A percentile compares a stretch with the other conserved stretches of the same genome.
Conservation (phyloP, 2,888 invertebrate species). For the Drosophila kambysellisi region DNA sequence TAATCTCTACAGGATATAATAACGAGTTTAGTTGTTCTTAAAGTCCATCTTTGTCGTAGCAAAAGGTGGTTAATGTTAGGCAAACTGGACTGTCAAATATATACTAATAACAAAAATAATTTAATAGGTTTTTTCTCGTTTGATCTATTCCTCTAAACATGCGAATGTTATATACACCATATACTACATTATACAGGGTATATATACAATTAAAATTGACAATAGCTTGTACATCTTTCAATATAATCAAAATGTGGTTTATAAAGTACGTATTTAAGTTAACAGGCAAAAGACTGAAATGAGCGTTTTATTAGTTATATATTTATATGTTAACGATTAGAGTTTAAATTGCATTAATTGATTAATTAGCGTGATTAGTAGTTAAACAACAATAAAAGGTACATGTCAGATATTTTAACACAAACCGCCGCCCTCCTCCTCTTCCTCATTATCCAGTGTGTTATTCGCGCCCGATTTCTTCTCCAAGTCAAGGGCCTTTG, state of each 20-base stretch:
- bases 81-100: background rate
- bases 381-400: conserved; percentile 40
- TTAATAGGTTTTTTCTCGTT: background rate
- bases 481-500: conserved; percentile 72
- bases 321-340: conserved; percentile 42
- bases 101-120: background rate
- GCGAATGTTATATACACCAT: background rate
- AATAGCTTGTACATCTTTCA: background rate
- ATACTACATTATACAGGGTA: background rate
- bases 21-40: background rate
- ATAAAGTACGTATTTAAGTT: background rate
- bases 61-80: background rate
- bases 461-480: conserved; percentile 40
- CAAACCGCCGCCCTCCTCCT: conserved; percentile 43
- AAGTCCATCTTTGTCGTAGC: background rate
- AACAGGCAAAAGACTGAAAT: conserved; percentile 25
- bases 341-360: conserved; percentile 43
- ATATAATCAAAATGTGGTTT: background rate
- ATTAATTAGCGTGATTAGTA: conserved; percentile 44
- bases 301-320: conserved; percentile 47
- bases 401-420: conserved; percentile 27
- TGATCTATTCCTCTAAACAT: background rate
- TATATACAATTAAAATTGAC: background rate
- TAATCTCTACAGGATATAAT: background rate
- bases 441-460: conserved; percentile 23